Evolutionary conservation across 2,888 invertebrate species (phyloP).

Genomic region (Lamproptera curius): DNA sequence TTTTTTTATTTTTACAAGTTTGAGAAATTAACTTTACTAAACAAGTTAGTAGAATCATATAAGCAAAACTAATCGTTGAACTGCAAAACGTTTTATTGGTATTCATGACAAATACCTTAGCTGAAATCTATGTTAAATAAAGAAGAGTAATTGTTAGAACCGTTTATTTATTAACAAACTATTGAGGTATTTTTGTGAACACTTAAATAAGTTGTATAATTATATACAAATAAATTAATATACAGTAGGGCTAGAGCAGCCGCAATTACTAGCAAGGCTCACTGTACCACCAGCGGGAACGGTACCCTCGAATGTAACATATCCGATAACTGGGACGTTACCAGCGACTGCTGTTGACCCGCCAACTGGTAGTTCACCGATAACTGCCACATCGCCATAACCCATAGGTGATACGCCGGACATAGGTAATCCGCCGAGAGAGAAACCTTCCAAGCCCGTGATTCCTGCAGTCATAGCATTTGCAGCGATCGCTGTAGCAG

Average conservation of each 20-base stretch:
- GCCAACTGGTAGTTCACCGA: constrained; percentile 53
- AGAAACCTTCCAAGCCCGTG: constrained; percentile 24
- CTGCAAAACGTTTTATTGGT: too few relatives aligned
- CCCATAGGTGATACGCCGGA: constrained; percentile 32
- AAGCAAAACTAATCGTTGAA: too few relatives aligned
- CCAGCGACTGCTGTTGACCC: constrained; percentile 53
- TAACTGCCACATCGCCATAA: constrained; percentile 48
- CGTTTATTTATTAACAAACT: too few relatives aligned
- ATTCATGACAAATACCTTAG: too few relatives aligned
- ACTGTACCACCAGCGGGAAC: constrained; percentile 60
- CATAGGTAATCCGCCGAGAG: constrained; percentile 27
- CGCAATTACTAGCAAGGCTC: constrained; percentile 47
- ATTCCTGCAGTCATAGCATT: constrained; percentile 21
- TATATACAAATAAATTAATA: constrained; percentile 23
- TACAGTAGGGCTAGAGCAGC: constrained; percentile 33
- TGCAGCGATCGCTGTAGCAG: constrained; percentile 20
- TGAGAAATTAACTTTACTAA: too few relatives aligned
- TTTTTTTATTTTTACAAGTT: too few relatives aligned
- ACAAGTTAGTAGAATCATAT: too few relatives aligned
- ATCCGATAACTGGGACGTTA: constrained; percentile 63
- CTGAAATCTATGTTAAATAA: constrained; percentile 3
- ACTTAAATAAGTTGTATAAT: constrained; percentile 19
- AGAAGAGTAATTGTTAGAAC: background rate
- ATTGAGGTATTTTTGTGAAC: constrained; percentile 12
- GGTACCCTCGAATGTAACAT: constrained; percentile 59